A percentile compares a stretch with the other conserved stretches of the same genome.
These are phyloP conservation scores for Drosophila aldrichi DNA, from an alignment of 2,888 invertebrate genomes.

Conservation along the genomic window DNA sequence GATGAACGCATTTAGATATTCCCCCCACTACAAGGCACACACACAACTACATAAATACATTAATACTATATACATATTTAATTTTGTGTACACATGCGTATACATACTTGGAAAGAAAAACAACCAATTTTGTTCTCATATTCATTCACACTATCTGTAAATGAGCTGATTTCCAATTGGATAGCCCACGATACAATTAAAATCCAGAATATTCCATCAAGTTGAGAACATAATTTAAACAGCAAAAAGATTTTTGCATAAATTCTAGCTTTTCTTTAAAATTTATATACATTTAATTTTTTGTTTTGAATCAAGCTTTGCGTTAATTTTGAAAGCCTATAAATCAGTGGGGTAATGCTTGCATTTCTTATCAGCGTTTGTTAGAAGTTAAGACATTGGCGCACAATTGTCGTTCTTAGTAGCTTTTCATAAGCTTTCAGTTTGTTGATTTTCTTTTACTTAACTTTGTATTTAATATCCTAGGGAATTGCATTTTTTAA, in stretches of 20 bases:
- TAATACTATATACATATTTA: slow-evolving; percentile 18
- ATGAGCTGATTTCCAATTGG: slow-evolving; percentile 42
- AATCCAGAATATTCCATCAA: slow-evolving; percentile 51
- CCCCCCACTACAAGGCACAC: slow-evolving; percentile 38
- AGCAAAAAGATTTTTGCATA: neutral
- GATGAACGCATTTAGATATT: slow-evolving; percentile 77
- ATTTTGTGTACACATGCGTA: slow-evolving; percentile 31
- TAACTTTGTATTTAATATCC: neutral
- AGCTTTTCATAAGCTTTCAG: slow-evolving; percentile 4
- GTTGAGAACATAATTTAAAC: neutral
- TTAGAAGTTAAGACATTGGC: neutral
- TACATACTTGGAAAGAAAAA: slow-evolving; percentile 22
- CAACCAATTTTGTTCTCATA: slow-evolving; percentile 28
- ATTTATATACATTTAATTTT: neutral
- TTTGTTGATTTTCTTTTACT: neutral
- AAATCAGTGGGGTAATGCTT: neutral
- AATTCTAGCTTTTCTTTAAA: neutral
- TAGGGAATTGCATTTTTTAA: neutral
- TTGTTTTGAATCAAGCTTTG: neutral
- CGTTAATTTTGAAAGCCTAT: neutral
- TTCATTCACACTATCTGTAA: slow-evolving; percentile 69
- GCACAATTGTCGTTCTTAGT: neutral
- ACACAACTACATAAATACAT: slow-evolving; percentile 3
- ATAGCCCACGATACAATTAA: slow-evolving; percentile 55
- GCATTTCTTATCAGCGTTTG: slow-evolving; percentile 23